Conservation (phyloP, 2,888 invertebrate genomes). For the Hypomecis punctinalis region DNA sequence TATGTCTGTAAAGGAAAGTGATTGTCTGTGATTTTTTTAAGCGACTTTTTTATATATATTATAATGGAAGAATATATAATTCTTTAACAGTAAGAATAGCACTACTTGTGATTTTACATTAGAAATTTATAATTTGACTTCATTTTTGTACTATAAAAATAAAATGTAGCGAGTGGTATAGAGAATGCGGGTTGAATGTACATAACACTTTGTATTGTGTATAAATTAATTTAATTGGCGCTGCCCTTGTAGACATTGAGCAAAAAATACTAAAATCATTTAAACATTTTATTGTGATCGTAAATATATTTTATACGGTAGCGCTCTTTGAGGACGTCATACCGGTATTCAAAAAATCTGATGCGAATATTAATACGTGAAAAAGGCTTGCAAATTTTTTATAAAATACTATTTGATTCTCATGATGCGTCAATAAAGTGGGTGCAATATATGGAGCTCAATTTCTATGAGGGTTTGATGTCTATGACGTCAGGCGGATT, state of each 20-base stretch:
- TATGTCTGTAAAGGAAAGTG: conserved; percentile 84
- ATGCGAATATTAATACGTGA: not conserved
- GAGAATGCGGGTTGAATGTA: conserved; percentile 79
- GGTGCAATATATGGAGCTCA: conserved; percentile 6
- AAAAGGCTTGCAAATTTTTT: not conserved
- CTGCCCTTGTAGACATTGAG: conserved; percentile 39
- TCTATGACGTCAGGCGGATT: conserved; percentile 55
- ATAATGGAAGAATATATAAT: conserved; percentile 78
- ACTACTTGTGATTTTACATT: conserved; percentile 85
- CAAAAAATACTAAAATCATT: not conserved
- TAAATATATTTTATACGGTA: not conserved
- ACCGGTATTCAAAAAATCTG: not conserved
- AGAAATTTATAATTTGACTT: conserved; percentile 79
- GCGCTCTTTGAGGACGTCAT: conserved; percentile 10
- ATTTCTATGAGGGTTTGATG: conserved; percentile 46
- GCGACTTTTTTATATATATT: conserved; percentile 84
- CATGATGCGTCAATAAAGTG: not conserved
- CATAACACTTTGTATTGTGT: conserved; percentile 62
- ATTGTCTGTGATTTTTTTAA: conserved; percentile 86
- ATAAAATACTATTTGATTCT: not conserved
- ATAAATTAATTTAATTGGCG: conserved; percentile 56
- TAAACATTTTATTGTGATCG: not conserved
- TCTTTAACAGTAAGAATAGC: conserved; percentile 85
- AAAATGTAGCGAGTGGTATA: conserved; percentile 65
- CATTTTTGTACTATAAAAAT: conserved; percentile 76